Evolutionary conservation across 2,888 invertebrate genomes (phyloP), one percentile per base, ranked within the genome.

Genomic region (Lamproptera curius): DNA sequence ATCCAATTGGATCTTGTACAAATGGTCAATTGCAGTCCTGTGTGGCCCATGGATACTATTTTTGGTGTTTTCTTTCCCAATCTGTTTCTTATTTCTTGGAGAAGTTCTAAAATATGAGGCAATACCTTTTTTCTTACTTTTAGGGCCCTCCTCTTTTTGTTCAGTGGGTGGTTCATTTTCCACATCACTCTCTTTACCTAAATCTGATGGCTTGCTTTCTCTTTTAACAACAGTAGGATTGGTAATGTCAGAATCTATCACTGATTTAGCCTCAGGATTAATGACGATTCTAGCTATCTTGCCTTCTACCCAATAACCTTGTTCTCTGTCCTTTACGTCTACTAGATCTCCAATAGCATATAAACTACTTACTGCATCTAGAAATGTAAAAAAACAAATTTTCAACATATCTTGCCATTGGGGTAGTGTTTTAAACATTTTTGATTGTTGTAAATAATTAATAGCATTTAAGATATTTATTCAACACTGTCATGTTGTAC

Each of bases 271-370:
- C 16, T 42, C 34, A 23, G 81, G 79, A 41, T 85, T 73, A 20
- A 70, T 65, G 0, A 89, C 84, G 55, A 92, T 91, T 56, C 86
- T 82, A 1, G 81, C 57, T 53, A 93, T 87, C 63, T 86, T 89
- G 0, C 91, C 93, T 76, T 95, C 94, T 71, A 91, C 91, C 95
- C 95, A 95, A 6, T 92, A 91, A 5, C 94, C 93, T 61, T 88
- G 80, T 41, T 86, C 82, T n/a, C 70, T 64, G 60, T 92, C 90
- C 48, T 88, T 81, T 42, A 90, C 89, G 72, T 95, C 95, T 46
- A 95, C 78, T 0, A 91, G 70, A 69, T 95, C 94, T 15, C 91
- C 93, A 42, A 89, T 59, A 59, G 76, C 73, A 60, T 90, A 92
- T 55, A 88, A 79, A 42, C 67, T 63, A 62, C 90, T 90, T 36